A percentile compares a stretch with the other conserved stretches of the same genome.
Conservation (phyloP, 1,140 invertebrate species). For the Leptonema lineaticorne region DNA sequence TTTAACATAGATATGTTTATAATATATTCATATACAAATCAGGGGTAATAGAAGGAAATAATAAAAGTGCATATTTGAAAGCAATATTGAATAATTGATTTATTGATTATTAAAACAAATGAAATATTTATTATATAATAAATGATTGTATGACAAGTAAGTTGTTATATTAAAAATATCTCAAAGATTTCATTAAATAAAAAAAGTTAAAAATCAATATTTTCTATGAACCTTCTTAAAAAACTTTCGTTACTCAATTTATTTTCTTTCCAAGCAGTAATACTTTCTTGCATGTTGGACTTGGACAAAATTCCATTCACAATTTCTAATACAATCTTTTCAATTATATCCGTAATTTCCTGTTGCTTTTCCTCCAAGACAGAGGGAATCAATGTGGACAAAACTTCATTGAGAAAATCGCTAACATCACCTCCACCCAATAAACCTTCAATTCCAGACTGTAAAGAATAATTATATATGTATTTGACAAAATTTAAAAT, state of each 20-base stretch:
- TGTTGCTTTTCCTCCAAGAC: conserved; percentile 10
- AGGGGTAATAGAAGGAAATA: no score
- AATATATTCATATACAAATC: no score
- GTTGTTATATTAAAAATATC: no score
- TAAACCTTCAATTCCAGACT: conserved; percentile 31
- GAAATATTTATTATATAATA: neutral
- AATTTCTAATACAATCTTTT: neutral
- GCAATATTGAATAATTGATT: no score
- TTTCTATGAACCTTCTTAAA: no score
- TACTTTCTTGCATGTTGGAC: no score
- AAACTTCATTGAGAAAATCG: conserved; percentile 27
- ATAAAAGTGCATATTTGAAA: no score
- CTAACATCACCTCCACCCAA: conserved; percentile 29
- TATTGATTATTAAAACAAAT: neutral
- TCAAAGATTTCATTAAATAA: no score
- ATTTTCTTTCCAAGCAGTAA: no score
- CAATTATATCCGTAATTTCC: conserved; percentile 5
- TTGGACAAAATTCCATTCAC: neutral
- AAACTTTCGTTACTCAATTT: no score
- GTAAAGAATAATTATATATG: neutral
- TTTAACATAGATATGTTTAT: no score
- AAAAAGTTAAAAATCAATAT: no score
- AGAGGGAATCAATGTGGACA: conserved; percentile 17
- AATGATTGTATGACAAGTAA: neutral
- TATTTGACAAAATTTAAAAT: neutral